These are phyloP conservation scores for Silurus meridionalis DNA, from an alignment of 2,113 vertebrate species.

Conservation along the genomic window DNA sequence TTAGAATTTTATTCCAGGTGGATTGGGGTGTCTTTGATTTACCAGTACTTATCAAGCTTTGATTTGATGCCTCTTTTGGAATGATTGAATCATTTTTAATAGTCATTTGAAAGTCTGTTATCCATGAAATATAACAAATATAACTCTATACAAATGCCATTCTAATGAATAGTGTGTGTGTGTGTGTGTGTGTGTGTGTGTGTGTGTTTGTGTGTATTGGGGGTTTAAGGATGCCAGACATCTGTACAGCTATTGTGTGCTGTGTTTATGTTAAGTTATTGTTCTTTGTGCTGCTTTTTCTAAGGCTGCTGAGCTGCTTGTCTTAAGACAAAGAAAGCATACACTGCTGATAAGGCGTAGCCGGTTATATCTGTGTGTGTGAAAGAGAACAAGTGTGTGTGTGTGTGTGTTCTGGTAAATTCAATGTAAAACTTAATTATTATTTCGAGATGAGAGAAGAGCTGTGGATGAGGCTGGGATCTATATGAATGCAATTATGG, in stretches of 20 bases:
- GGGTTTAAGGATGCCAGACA: background rate
- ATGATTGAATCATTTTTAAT: background rate
- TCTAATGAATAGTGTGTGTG: background rate
- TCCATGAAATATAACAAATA: slow-evolving; percentile 13
- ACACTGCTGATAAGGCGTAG: slow-evolving; percentile 58
- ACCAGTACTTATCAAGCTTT: background rate
- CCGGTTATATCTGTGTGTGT: slow-evolving; percentile 38
- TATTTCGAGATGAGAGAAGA: background rate
- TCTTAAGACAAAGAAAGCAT: slow-evolving; percentile 58
- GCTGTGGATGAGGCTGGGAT: background rate
- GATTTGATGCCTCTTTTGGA: background rate
- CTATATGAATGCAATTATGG: background rate
- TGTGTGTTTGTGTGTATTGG: background rate
- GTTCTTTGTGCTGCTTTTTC: slow-evolving; percentile 28
- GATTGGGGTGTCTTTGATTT: slow-evolving; percentile 11
- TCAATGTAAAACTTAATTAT: background rate
- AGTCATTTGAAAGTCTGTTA: background rate
- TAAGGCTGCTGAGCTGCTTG: slow-evolving; percentile 53
- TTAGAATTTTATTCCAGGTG: slow-evolving; percentile 18
- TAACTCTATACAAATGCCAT: slow-evolving; percentile 2
- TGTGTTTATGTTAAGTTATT: slow-evolving; percentile 27
- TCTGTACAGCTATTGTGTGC: slow-evolving; percentile 12
- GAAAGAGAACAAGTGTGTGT: too few relatives aligned
- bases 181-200: background rate
- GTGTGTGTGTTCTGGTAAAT: slow-evolving; percentile 25